Percentiles rank a stretch among this genome's conserved stretches.
Conservation (phyloP, 2,797 vertebrate species). For the Agapornis canus region DNA sequence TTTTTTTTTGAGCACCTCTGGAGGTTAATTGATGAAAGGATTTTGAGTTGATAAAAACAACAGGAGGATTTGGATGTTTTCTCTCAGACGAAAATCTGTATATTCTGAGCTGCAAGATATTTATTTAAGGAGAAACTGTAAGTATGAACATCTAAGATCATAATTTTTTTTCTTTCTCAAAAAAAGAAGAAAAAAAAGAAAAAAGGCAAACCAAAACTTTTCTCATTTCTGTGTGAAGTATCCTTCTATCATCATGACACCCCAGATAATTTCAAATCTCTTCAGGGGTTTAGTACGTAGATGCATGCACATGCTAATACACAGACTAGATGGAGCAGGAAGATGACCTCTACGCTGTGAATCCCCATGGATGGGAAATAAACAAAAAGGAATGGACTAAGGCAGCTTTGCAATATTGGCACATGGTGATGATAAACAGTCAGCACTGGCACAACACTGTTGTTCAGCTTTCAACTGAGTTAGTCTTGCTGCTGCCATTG, state of each 20-base stretch:
- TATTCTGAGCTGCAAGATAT: constrained; percentile 1
- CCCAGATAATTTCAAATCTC: not conserved
- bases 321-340: constrained; percentile 17
- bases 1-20: constrained; percentile 42
- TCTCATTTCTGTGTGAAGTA: not conserved
- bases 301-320: not conserved
- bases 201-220: not conserved
- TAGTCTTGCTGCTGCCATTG: constrained; percentile 66
- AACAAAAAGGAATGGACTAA: constrained; percentile 15
- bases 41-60: constrained; percentile 50
- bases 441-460: constrained; percentile 51
- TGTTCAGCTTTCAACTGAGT: constrained; percentile 46
- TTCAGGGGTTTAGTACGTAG: not conserved
- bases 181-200: too few species aligned
- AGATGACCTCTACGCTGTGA: constrained; percentile 23
- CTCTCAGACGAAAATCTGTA: not conserved
- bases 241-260: not conserved
- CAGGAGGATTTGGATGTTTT: constrained; percentile 38
- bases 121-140: constrained; percentile 11
- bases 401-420: constrained; percentile 49
- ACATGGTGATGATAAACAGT: constrained; percentile 60
- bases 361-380: not conserved
- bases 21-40: constrained; percentile 62
- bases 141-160: not conserved
- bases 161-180: not conserved